Evolutionary conservation across 1,140 invertebrate genomes (phyloP).

Genomic region (Pseudomyrmex pallidus): DNA sequence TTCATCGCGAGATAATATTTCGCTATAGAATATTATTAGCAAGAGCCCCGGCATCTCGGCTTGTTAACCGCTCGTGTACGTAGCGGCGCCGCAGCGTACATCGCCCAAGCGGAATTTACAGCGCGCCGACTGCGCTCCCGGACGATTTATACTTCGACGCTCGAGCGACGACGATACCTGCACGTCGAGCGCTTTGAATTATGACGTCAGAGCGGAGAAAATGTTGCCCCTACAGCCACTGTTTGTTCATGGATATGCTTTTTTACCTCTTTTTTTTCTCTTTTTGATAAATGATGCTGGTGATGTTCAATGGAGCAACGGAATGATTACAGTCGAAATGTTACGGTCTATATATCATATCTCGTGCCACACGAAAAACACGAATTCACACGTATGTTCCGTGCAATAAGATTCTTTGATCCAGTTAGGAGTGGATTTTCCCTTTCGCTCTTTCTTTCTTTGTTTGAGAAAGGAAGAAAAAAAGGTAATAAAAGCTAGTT

Average conservation of each 20-base stretch:
- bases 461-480: background rate
- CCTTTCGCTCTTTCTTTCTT: too few species aligned
- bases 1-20: slow-evolving; percentile 39
- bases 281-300: background rate
- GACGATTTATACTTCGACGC: slow-evolving; percentile 47
- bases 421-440: background rate
- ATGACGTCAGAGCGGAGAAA: slow-evolving; percentile 20
- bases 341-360: too few species aligned
- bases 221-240: background rate
- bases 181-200: slow-evolving; percentile 38
- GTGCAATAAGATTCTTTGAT: slow-evolving; percentile 1
- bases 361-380: background rate
- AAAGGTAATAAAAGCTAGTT: background rate
- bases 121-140: slow-evolving; percentile 32
- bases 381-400: background rate
- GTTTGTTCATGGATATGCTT: too few species aligned
- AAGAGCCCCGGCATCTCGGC: slow-evolving; percentile 23
- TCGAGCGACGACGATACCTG: slow-evolving; percentile 49
- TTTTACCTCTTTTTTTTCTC: background rate
- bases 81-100: background rate
- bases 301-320: background rate
- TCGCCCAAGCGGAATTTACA: slow-evolving; percentile 32
- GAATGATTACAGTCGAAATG: background rate
- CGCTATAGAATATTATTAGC: slow-evolving; percentile 58
- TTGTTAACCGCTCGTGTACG: slow-evolving; percentile 31